These are phyloP conservation scores for Dreissena polymorpha DNA, from an alignment of 1,140 invertebrate species.

Conservation along the genomic window DNA sequence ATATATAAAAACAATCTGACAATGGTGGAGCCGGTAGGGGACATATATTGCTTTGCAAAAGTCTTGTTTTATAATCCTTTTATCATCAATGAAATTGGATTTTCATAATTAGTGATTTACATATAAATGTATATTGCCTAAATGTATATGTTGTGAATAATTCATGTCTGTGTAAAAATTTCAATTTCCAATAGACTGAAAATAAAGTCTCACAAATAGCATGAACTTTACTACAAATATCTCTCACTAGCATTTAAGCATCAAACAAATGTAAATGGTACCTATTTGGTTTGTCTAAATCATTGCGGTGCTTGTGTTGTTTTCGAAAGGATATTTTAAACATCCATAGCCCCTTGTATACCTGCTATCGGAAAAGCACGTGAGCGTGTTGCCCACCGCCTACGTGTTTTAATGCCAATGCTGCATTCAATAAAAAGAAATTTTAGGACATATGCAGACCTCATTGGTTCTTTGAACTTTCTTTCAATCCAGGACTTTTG, in stretches of 20 bases:
- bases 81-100: background rate
- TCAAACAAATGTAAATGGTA: too few species aligned
- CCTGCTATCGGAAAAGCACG: conserved; percentile 30
- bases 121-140: background rate
- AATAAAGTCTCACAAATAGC: background rate
- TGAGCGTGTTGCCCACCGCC: conserved; percentile 35
- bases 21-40: too few species aligned
- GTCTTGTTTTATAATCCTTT: background rate
- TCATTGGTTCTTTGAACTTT: conserved; percentile 20
- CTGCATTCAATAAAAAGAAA: background rate
- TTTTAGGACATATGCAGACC: conserved; percentile 26
- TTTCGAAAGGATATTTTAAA: too few species aligned
- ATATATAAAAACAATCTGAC: too few species aligned
- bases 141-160: background rate
- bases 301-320: too few species aligned
- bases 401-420: conserved; percentile 4
- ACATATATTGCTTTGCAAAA: too few species aligned
- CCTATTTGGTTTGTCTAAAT: too few species aligned
- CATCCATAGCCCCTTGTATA: background rate
- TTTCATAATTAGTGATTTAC: background rate
- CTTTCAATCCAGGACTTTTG: background rate
- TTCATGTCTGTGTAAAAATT: background rate
- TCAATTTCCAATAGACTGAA: background rate
- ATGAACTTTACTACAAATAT: background rate
- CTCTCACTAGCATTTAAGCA: too few species aligned